Base-by-base conservation (phyloP, 1,140 invertebrate species). In the Pseudomyrmex flavicornis region DNA sequence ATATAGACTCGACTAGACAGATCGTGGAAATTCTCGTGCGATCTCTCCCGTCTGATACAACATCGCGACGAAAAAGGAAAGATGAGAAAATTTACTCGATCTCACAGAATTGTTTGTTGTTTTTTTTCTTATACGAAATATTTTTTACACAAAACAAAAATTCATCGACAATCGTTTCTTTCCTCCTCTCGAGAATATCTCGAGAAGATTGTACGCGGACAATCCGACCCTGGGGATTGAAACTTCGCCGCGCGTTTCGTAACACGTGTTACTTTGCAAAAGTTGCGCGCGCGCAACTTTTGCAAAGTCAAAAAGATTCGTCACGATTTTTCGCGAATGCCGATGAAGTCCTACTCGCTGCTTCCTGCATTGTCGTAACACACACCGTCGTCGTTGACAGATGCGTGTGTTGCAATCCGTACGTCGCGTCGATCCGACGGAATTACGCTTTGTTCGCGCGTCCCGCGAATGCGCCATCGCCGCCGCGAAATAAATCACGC, bases 281-380 rank as follows among this genome's bases (percentile, higher is more conserved):
- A 56, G 79, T 84, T 17, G 17, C 59, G 35, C 35, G 44, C 52
- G 52, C 52, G 26, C 52, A 0, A n/a, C n/a, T n/a, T n/a, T n/a
- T n/a, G n/a, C n/a, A n/a, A n/a, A n/a, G 44, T 12, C 76, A 80
- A n/a, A 70, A 80, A 50, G 22, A 35, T 35, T 35, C 35, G 35
- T 13, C 46, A 50, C 8, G 35, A 59, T 75, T 80, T 87, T 87
- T 88, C 85, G 50, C 15, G 46, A 74, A 74, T 44, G 50, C 56
- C 17, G 44, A 63, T 58, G 56, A 58, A 17, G 58, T 63, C 35
- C 7, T 77, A 13, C 72, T 86, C 65, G 17, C 48, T 2, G 80
- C 46, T 86, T 83, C 73, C 66, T 69, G 56, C 61, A 10, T 35
- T 87, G 86, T 87, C 74, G 85, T 69, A 75, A 88, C 69, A 5